Evolutionary conservation across 2,888 invertebrate species (phyloP), one percentile per base, ranked within the genome.

Genomic region (Chironomus riparius): DNA sequence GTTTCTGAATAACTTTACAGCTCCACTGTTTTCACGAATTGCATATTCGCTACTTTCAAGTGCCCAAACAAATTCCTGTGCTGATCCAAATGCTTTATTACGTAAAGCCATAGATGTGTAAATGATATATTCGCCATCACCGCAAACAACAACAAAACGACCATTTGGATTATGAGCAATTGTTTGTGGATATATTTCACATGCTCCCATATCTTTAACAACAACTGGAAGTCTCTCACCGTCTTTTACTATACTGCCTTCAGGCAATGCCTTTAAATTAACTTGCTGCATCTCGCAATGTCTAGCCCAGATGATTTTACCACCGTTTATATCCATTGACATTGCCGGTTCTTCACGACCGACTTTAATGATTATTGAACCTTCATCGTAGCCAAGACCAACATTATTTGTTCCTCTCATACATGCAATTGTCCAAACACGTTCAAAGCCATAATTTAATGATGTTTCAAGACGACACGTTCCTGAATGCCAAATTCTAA

Each of bases 11-110:
- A 99, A 91, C 81, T 93, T 94, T 22, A 99, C 91, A 1, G 92
- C 92, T 72, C 93, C 94, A 68, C 92, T 92, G 77, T 92, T 93
- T 83, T 99, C 98, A 21, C 96, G 86, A 0, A 92, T 92, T 0
- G 93, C 93, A 80, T 93, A 94, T 80, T 98, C 95, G 68, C 95
- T 96, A 47, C 97, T 95, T 83, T 99, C 99, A 70, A 92, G 88
- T 0, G 97, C 96, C 99, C 99, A 99, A 0, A 98, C 98, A 83
- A 99, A 99, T 85, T 99, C 99, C 80, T 97, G 95, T 0, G 98
- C 98, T 12, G 95, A 92, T 0, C 99, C 99, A 82, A 98, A 99
- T 1, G 97, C 97, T 83, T 99, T 99, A 84, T 99, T 99, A 74
- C 99, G 87, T 78, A 99, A 86, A 0, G 98, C 98, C 97, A 99